Evolutionary conservation across 2,888 invertebrate genomes (phyloP), one percentile per base, ranked within the genome.

Genomic region (Cantharis rufa): DNA sequence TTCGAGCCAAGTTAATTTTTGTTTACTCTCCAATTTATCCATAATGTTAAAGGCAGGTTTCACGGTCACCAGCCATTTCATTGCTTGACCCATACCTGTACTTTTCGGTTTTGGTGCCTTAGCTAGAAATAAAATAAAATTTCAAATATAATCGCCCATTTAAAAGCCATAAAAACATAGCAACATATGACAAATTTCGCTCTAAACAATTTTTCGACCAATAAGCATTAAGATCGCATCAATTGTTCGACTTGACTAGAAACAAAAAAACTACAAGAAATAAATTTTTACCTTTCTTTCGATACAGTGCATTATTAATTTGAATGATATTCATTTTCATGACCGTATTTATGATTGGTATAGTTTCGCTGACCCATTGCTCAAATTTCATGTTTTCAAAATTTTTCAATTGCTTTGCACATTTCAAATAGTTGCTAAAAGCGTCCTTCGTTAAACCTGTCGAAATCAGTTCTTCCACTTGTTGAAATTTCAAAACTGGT

Each of bases 401-500:
- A 1, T 90, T 89, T 83, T 92, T 94, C 89, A 97, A 92, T 62
- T 92, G 89, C 82, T 93, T 94, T 0, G 94, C 94, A 21, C 96
- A 90, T 9, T 91, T 90, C 79, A 94, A 91, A 86, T 97, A 97
- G 79, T 94, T 93, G n/a, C 92, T 88, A 83, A 96, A 95, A 0
- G 95, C 94, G 86, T 93, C 92, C 78, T 93, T 91, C 83, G 94
- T 96, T 71, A 93, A 88, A 62, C 93, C 93, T 83, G 93, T 94
- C 62, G 93, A 89, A 83, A 94, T 93, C 78, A 96, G 88, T 83
- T 95, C 94, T 27, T 92, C 91, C 84, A 94, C 93, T 84, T 92
- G 91, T 86, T 94, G 93, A 83, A 97, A 96, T 75, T 92, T 92
- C 83, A 96, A 89, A 21, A 96, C 93, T 0, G 96, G 94, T 80